phyloP scores from a whole-genome alignment of 2,113 vertebrate species.

The Menidia beryllina region DNA sequence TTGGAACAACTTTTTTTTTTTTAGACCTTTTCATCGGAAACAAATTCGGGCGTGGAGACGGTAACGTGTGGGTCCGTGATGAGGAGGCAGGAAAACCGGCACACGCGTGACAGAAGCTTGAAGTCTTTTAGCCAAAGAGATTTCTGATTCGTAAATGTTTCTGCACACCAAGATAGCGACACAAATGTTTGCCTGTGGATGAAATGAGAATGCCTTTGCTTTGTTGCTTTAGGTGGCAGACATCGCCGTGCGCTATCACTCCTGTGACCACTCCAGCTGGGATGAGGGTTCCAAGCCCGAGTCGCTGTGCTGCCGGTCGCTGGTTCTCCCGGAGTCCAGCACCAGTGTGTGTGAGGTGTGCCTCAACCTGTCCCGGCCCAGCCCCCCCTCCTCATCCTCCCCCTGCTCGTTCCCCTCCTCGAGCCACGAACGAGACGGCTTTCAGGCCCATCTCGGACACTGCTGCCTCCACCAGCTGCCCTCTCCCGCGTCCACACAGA shows the following conservation, averaged over 20 bases:
- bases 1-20: too few relatives aligned
- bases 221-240: conserved; percentile 85
- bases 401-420: conserved; percentile 73
- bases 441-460: conserved; percentile 85
- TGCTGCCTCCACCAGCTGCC: conserved; percentile 78
- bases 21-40: too few relatives aligned
- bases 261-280: conserved; percentile 73
- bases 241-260: conserved; percentile 91
- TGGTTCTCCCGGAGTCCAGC: conserved; percentile 82
- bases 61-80: too few relatives aligned
- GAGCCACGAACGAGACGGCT: conserved; percentile 79
- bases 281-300: conserved; percentile 12
- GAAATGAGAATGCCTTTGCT: too few relatives aligned
- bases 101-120: too few relatives aligned
- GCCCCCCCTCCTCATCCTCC: conserved; percentile 59
- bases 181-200: too few relatives aligned
- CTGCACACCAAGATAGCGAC: too few relatives aligned
- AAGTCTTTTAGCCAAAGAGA: too few relatives aligned
- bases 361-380: conserved; percentile 72
- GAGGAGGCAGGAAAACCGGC: too few relatives aligned
- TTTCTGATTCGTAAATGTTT: too few relatives aligned
- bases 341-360: conserved; percentile 91
- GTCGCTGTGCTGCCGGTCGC: conserved; percentile 88
- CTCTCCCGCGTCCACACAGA: conserved; percentile 53
- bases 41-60: too few relatives aligned